Conservation (phyloP, 1,140 invertebrate genomes). For the Metopolophium dirhodum region DNA sequence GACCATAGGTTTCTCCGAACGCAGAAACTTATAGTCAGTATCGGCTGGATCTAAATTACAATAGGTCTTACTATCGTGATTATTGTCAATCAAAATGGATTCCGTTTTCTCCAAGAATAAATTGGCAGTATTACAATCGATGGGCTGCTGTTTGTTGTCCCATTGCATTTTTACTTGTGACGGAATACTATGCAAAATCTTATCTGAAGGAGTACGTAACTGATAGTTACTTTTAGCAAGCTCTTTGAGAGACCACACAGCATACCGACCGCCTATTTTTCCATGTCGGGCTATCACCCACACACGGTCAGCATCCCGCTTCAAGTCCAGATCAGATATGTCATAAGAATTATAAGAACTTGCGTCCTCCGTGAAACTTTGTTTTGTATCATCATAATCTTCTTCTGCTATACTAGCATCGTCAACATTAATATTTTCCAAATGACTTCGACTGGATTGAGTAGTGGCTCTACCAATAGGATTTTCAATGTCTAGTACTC, state of each 20-base stretch:
- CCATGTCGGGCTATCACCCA: slow-evolving; percentile 12
- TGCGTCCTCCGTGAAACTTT: not conserved
- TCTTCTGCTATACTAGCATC: not conserved
- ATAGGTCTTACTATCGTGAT: not conserved
- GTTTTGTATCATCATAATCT: not conserved
- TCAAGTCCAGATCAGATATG: not conserved
- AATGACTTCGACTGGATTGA: not conserved
- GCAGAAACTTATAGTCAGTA: not conserved
- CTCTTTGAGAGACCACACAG: not conserved
- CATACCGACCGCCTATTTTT: not conserved
- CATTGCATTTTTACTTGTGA: not conserved
- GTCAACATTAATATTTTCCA: not conserved
- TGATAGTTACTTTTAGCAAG: not conserved
- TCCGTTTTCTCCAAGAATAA: not conserved
- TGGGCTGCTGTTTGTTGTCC: not conserved
- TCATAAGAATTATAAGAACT: not conserved
- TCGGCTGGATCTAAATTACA: not conserved
- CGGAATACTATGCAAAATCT: not conserved
- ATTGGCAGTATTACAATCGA: not conserved
- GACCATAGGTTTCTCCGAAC: not conserved
- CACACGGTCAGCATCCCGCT: not conserved
- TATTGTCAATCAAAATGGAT: not conserved
- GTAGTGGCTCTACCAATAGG: not conserved
- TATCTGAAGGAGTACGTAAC: not conserved
- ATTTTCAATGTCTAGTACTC: not conserved